These are phyloP conservation scores for Phrynocephalus vlangalii DNA, from an alignment of 2,797 vertebrate species.

Conservation along the genomic window DNA sequence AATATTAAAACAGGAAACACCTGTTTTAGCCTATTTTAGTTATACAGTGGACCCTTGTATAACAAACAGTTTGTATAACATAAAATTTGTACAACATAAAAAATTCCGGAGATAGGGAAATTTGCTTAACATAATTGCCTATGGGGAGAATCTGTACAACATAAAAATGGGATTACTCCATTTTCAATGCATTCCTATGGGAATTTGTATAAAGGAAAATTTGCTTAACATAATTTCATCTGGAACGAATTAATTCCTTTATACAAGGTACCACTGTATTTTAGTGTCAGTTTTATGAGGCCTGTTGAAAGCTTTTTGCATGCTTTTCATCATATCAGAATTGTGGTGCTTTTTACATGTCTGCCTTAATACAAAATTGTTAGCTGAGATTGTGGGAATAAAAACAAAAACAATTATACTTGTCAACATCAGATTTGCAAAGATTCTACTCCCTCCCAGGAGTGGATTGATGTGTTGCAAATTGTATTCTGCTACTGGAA, in stretches of 20 bases:
- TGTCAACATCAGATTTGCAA: conserved; percentile 11
- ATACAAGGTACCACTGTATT: too few species aligned
- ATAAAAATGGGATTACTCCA: too few species aligned
- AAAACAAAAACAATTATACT: background rate
- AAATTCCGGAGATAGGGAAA: too few species aligned
- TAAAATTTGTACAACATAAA: too few species aligned
- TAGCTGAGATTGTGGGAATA: background rate
- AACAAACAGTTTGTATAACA: too few species aligned
- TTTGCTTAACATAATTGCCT: too few species aligned
- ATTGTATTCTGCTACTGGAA: background rate
- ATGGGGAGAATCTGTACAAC: too few species aligned
- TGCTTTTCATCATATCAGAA: background rate
- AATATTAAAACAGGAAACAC: background rate
- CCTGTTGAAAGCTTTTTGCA: conserved; percentile 13
- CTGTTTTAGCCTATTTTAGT: background rate
- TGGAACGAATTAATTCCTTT: too few species aligned
- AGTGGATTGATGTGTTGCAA: background rate
- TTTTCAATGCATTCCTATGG: too few species aligned
- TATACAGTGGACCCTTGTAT: too few species aligned
- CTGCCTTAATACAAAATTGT: conserved; percentile 15
- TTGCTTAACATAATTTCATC: too few species aligned
- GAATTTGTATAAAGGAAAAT: too few species aligned
- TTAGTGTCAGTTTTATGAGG: background rate
- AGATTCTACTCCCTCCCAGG: background rate
- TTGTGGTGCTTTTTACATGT: background rate